Base-by-base conservation (phyloP, 1,140 invertebrate genomes). In the Procambarus virginalis region DNA sequence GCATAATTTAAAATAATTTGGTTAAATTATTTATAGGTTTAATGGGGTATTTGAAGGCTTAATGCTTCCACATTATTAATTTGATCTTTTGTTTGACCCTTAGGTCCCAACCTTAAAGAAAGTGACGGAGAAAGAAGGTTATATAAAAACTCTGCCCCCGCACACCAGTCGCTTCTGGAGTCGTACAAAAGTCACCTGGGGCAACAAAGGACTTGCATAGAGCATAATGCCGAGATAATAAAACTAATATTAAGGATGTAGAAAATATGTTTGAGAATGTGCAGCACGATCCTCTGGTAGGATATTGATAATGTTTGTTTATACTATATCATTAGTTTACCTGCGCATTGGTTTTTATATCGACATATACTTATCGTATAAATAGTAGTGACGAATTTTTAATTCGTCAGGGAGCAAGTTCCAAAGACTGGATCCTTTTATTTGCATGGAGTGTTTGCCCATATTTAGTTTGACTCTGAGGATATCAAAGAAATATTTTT, bases 231-330 rank as follows among this genome's bases (percentile, higher is more conserved):
- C 92, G 94, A 96, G 77, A 96, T 99, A 45, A 97, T 99, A 12
- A 96, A 97, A 86, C 94, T 97, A 46, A 97, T 99, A 80, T 98
- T 51, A 95, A 96, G 93, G 96, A 98, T 94, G 97, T 97, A 1
- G 95, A 96, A 48, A 95, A 95, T 78, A 96, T 98, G 94, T 98
- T 98, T 95, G 97, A 97, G 93, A 97, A 97, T 94, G 95, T 96
- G 17, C 94, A 94, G 91, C 95, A 95, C 82, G 92, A 85, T 34
- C 78, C 85, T 12, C 49, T 64, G 60, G 86, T 92, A 77, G 70
- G 82, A 46, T 22, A 34, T 73, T 75, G 48, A n/a, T 22, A 22
- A 45, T 51, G 20, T 75, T 3, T 34, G n/a, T 68, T 14, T 83
- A 49, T 79, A 78, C 17, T 46, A 46, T 17, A 34, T 2, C 46